Conservation (phyloP, 2,113 vertebrate genomes). For the Pelusios castaneus region DNA sequence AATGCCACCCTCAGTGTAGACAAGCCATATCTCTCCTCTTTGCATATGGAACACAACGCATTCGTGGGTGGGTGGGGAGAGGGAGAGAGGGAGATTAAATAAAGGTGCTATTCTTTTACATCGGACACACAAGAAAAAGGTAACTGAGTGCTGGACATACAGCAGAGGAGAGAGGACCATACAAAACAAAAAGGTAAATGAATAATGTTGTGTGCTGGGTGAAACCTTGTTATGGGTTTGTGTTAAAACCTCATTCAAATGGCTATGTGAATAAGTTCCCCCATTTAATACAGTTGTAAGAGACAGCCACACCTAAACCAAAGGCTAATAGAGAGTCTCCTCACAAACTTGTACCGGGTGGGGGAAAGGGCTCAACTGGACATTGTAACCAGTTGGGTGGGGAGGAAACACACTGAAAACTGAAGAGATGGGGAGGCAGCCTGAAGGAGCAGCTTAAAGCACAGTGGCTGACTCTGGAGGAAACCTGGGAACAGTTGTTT, state of each 20-base stretch:
- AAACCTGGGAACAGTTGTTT: not conserved
- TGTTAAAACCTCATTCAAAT: not conserved
- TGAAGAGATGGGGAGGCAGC: not conserved
- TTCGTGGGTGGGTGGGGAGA: too few species aligned
- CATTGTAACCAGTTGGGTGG: not conserved
- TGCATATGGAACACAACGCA: not conserved
- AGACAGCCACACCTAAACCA: not conserved
- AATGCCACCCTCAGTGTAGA: too few species aligned
- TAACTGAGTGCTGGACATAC: not conserved
- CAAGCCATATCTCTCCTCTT: not conserved
- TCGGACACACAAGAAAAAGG: not conserved
- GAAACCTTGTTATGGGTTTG: not conserved
- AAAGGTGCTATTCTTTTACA: not conserved
- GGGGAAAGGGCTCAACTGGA: not conserved
- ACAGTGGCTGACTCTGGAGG: not conserved
- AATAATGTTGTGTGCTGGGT: not conserved
- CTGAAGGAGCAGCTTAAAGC: not conserved
- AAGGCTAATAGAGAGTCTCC: not conserved
- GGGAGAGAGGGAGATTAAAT: not conserved
- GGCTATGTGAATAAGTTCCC: not conserved
- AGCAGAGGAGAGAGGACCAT: not conserved
- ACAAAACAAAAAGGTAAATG: not conserved
- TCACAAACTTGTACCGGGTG: not conserved
- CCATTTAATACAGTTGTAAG: not conserved
- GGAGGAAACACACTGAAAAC: not conserved